These are phyloP conservation scores for Saturnia japonica DNA, from an alignment of 2,888 invertebrate genomes.

Conservation along the genomic window DNA sequence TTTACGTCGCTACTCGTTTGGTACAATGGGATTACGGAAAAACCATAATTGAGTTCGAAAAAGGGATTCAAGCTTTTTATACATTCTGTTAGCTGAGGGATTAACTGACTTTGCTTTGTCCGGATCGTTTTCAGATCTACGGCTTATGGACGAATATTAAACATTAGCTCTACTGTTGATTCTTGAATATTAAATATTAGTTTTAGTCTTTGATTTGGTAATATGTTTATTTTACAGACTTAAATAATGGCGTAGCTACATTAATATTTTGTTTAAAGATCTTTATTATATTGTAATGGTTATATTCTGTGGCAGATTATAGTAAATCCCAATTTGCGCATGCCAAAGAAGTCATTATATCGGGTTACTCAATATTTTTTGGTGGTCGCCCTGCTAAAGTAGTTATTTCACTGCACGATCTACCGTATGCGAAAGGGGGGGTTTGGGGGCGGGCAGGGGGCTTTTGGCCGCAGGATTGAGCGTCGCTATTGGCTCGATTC, in stretches of 20 bases:
- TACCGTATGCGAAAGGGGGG: too few species aligned
- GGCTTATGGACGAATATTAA: conserved; percentile 1
- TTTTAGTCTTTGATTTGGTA: neutral
- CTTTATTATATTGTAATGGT: neutral
- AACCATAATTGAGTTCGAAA: conserved; percentile 28
- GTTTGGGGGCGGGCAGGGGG: too few species aligned
- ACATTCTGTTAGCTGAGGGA: conserved; percentile 32
- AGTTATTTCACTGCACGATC: too few species aligned
- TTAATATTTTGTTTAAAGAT: neutral
- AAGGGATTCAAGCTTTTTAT: conserved; percentile 39
- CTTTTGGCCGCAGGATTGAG: too few species aligned
- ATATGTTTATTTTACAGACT: neutral
- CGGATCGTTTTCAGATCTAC: conserved; percentile 30
- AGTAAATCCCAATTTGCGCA: too few species aligned
- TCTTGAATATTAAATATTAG: neutral
- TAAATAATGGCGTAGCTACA: neutral
- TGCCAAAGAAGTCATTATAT: too few species aligned
- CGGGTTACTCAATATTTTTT: too few species aligned
- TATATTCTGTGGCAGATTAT: too few species aligned
- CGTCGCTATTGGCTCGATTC: too few species aligned
- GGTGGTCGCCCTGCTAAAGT: too few species aligned
- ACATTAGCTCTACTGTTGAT: neutral
- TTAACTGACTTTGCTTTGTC: conserved; percentile 39
- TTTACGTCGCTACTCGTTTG: conserved; percentile 46
- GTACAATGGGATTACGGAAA: conserved; percentile 43